Conservation (phyloP, 1,140 invertebrate genomes). For the Ectropis grisescens region DNA sequence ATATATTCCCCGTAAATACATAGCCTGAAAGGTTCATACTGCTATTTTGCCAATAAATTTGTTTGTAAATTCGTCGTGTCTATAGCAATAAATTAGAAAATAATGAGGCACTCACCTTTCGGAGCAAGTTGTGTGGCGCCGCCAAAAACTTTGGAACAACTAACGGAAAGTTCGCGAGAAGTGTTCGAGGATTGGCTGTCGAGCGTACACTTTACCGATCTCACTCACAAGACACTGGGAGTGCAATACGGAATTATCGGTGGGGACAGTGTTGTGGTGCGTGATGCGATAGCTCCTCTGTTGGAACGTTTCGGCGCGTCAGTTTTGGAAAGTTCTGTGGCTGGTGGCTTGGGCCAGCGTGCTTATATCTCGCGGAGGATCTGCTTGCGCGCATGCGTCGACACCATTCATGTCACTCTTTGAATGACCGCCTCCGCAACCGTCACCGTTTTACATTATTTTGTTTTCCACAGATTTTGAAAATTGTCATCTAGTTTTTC, state of each 20-base stretch:
- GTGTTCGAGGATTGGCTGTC: slow-evolving; percentile 8
- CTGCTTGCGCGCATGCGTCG: slow-evolving; percentile 44
- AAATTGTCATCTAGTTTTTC: no score
- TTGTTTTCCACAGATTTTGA: no score
- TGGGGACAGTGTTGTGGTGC: slow-evolving; percentile 8
- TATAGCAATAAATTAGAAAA: slow-evolving; percentile 14
- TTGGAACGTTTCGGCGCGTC: slow-evolving; percentile 46
- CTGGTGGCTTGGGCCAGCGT: slow-evolving; percentile 27
- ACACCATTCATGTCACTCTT: slow-evolving; percentile 52
- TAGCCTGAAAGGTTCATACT: no score
- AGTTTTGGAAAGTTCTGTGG: slow-evolving; percentile 61
- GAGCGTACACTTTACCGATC: slow-evolving; percentile 20
- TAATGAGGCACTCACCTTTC: slow-evolving; percentile 20
- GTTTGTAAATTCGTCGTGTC: no score
- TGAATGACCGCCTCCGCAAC: slow-evolving; percentile 56
- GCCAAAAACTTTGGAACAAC: slow-evolving; percentile 23
- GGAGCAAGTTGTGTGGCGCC: slow-evolving; percentile 6
- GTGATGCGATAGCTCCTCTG: slow-evolving; percentile 24
- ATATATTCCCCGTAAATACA: no score
- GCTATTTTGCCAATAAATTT: no score
- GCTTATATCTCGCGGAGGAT: slow-evolving; percentile 52
- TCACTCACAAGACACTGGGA: slow-evolving; percentile 36
- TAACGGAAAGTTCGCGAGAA: slow-evolving; percentile 19
- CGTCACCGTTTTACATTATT: slow-evolving; percentile 20
- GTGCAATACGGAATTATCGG: no score